phyloP scores from a whole-genome alignment of 92 coral and sea anemone species.

The Ricordea florida region DNA sequence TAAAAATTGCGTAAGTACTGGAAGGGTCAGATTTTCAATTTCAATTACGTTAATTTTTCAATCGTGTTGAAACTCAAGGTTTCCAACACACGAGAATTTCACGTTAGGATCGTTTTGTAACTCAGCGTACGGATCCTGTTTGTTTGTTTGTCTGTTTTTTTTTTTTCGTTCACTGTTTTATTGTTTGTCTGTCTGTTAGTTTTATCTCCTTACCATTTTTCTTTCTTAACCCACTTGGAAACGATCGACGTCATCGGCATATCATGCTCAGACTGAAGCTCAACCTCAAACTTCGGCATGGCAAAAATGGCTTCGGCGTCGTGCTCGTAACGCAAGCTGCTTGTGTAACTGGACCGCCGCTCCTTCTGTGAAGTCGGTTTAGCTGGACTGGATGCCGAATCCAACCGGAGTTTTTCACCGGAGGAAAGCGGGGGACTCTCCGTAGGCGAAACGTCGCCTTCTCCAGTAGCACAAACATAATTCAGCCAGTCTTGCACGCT shows the following conservation, averaged over 20 bases:
- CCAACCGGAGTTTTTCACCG: conserved; percentile 48
- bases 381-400: neutral
- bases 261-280: conserved; percentile 90
- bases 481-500: conserved; percentile 94
- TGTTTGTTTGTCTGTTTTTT: too few relatives aligned
- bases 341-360: conserved; percentile 62
- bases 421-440: conserved; percentile 56
- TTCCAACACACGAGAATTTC: too few relatives aligned
- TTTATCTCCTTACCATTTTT: conserved; percentile 37
- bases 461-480: conserved; percentile 94
- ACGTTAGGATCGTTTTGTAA: too few relatives aligned
- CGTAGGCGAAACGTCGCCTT: conserved; percentile 73
- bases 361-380: conserved; percentile 33
- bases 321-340: conserved; percentile 93
- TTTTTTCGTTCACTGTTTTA: too few relatives aligned
- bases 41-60: too few relatives aligned
- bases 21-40: too few relatives aligned
- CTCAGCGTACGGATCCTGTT: neutral
- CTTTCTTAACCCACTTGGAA: conserved; percentile 74
- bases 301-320: conserved; percentile 94
- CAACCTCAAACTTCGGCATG: conserved; percentile 90
- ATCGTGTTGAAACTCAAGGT: too few relatives aligned
- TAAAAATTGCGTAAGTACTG: too few relatives aligned
- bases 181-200: too few relatives aligned
- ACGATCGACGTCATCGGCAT: conserved; percentile 86